These are phyloP conservation scores for Trichopria drosophilae DNA, from an alignment of 2,888 invertebrate genomes.

Conservation along the genomic window DNA sequence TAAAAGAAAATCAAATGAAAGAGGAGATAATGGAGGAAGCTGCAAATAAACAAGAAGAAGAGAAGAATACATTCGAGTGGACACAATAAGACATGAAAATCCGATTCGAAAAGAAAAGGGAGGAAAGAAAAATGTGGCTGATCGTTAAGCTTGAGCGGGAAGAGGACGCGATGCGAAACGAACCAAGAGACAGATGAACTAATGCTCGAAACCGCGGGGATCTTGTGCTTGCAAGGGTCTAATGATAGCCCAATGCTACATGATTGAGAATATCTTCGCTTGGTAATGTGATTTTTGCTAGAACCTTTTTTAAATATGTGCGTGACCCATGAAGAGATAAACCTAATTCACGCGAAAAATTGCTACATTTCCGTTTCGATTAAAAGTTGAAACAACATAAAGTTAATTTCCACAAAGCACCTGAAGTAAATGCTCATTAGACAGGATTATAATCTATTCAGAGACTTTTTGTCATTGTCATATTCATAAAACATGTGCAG, in stretches of 20 bases:
- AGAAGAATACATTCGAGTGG: constrained; percentile 17
- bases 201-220: constrained; percentile 53
- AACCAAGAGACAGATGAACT: constrained; percentile 55
- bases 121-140: constrained; percentile 33
- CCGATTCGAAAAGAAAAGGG: constrained; percentile 1
- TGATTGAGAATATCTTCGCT: too few relatives aligned
- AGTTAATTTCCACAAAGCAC: too few relatives aligned
- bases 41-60: constrained; percentile 1
- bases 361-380: constrained; percentile 46
- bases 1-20: too few relatives aligned
- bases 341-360: too few relatives aligned
- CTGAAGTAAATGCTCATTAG: too few relatives aligned
- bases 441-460: too few relatives aligned
- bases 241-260: constrained; percentile 51
- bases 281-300: too few relatives aligned
- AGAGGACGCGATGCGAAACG: constrained; percentile 46
- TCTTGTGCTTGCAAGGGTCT: constrained; percentile 50
- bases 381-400: constrained; percentile 41
- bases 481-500: too few relatives aligned
- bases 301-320: too few relatives aligned
- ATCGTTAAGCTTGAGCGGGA: constrained; percentile 41
- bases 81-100: constrained; percentile 30
- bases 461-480: too few relatives aligned
- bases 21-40: neutral
- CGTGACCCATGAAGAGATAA: too few relatives aligned